A percentile compares a stretch with the other conserved stretches of the same genome.
These are phyloP conservation scores for Drosophila santomea DNA, from an alignment of 1,140 invertebrate genomes.

Conservation along the genomic window DNA sequence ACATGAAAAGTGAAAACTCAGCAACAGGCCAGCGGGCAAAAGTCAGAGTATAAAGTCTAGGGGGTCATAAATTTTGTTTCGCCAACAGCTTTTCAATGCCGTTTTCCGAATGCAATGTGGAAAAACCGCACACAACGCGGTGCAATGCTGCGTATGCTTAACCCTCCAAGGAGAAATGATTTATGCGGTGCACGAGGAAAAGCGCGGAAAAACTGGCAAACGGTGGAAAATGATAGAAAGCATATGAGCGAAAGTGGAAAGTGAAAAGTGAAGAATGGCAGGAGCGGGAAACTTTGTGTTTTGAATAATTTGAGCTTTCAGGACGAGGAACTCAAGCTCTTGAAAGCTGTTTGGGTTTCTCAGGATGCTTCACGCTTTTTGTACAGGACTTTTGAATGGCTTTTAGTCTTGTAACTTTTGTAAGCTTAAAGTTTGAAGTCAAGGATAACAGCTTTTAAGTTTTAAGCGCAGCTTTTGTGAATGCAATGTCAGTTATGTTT, in stretches of 20 bases:
- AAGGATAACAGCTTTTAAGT: background rate
- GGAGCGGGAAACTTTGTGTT: constrained; percentile 8
- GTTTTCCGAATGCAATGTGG: constrained; percentile 21
- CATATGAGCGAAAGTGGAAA: background rate
- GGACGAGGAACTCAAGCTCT: constrained; percentile 4
- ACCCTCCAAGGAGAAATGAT: constrained; percentile 37
- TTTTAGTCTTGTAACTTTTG: background rate
- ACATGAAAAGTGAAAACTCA: constrained; percentile 19
- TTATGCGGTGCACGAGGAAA: constrained; percentile 35
- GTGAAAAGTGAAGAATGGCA: background rate
- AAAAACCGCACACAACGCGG: constrained; percentile 4
- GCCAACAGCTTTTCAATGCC: constrained; percentile 35
- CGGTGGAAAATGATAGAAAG: too few relatives aligned
- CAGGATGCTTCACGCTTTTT: background rate
- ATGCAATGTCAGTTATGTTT: background rate
- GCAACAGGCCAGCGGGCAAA: constrained; percentile 46
- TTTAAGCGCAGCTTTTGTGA: background rate
- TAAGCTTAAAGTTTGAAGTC: background rate
- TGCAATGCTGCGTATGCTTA: constrained; percentile 61
- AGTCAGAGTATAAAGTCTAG: background rate
- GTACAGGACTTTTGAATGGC: background rate
- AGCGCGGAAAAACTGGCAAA: background rate
- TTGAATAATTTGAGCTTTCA: constrained; percentile 7
- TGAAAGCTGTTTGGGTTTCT: background rate
- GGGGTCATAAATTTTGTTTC: constrained; percentile 24